These are phyloP conservation scores for Idaea dimidiata DNA, from an alignment of 2,888 invertebrate genomes.

Conservation along the genomic window DNA sequence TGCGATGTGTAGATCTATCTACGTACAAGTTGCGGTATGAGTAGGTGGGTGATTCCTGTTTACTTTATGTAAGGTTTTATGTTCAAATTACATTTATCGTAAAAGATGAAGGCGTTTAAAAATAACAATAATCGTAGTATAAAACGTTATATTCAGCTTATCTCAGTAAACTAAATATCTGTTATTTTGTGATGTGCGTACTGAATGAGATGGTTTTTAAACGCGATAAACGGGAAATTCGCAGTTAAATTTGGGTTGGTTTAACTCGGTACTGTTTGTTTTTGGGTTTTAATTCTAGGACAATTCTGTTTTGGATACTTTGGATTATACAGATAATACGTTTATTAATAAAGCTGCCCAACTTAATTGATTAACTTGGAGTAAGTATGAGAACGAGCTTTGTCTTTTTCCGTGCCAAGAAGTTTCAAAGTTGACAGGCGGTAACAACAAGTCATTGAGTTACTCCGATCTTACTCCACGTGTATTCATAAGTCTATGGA, in stretches of 20 bases:
- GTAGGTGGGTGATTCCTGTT: not conserved
- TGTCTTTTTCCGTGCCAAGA: too few relatives aligned
- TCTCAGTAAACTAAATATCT: not conserved
- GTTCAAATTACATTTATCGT: not conserved
- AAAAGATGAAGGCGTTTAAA: not conserved
- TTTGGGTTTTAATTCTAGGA: not conserved
- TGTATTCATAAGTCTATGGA: too few relatives aligned
- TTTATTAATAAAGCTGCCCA: too few relatives aligned
- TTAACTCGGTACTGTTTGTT: not conserved
- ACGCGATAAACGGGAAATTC: not conserved
- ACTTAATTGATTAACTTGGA: too few relatives aligned
- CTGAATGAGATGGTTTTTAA: not conserved
- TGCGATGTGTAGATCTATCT: too few relatives aligned
- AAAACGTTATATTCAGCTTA: not conserved
- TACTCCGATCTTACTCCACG: too few relatives aligned
- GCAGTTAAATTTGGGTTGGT: not conserved
- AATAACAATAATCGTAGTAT: not conserved
- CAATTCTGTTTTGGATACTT: too few relatives aligned
- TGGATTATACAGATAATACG: too few relatives aligned
- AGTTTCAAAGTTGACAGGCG: too few relatives aligned
- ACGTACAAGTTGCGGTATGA: not conserved
- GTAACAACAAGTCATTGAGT: too few relatives aligned
- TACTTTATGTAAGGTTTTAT: not conserved
- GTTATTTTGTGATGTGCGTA: not conserved
- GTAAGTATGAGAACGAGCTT: too few relatives aligned